Evolutionary conservation across 2,113 vertebrate species (phyloP), one percentile per base, ranked within the genome.

Genomic region (Shinisaurus crocodilurus): DNA sequence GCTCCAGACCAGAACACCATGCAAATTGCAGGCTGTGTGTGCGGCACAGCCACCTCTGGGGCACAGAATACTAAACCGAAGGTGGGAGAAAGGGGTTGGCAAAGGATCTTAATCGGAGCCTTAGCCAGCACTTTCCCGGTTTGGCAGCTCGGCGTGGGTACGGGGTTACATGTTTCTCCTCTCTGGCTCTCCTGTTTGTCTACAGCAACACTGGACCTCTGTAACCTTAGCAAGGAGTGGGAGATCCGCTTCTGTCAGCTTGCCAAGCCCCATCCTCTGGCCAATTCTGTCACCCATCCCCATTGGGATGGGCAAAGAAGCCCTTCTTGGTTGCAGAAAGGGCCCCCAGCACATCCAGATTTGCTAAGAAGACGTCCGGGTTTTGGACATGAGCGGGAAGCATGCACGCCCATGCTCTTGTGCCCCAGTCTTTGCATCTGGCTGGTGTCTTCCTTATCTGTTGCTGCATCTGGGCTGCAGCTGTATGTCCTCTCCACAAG

Each of bases 31-130:
- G 50, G 54, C 85, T 27, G 27, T 6, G 34, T 60, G 29, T 72
- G 60, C 40, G 86, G 8, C 13, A 6, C 23, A 84, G 79, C 2
- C 69, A 37, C 67, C 79, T 81, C 37, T 69, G 65, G 50, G 65
- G 8, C 0, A 9, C 6, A 0, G 65, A 57, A 13, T 37, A 27
- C 20, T 6, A 54, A 65, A 43, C 7, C 16, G 25, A 13, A 40
- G 34, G 60, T 7, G 6, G 1, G 48, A 87, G 34, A 74, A 32
- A 74, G 32, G 2, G 29, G 20, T 76, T 85, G 54, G 81, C 43
- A n/a, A 4, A 0, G 37, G 82, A 89, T 5, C 27, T 67, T 69
- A 29, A 4, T 48, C 32, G 0, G 15, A 57, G 32, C 23, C 43
- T 45, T 32, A 18, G 72, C 5, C 27, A 43, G 54, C 25, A 4